phyloP scores from a whole-genome alignment of 37 sponge, comb jelly and placozoan genomes.

The Eunapius fragilis region DNA sequence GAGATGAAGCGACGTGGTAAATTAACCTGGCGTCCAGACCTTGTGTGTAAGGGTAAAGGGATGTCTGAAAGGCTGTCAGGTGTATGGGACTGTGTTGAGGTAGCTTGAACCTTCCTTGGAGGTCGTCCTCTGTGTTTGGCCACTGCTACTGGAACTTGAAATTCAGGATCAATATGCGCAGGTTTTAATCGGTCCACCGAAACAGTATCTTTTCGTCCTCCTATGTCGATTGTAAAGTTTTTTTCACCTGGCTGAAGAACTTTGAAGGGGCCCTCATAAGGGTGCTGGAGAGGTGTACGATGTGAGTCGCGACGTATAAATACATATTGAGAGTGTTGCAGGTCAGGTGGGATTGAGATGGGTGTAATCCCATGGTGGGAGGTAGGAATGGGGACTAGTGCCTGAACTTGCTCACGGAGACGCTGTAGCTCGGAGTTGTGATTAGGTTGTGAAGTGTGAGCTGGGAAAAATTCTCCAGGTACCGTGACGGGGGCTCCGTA shows the following conservation, averaged over 20 bases:
- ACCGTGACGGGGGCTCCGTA: no score
- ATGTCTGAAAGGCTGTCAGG: background rate
- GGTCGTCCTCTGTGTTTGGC: background rate
- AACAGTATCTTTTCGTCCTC: conserved; percentile 12
- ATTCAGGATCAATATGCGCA: background rate
- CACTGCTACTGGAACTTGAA: background rate
- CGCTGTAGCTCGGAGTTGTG: no score
- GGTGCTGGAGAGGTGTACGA: conserved; percentile 31
- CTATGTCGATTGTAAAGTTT: conserved; percentile 17
- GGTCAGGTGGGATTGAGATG: no score
- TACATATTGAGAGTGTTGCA: background rate
- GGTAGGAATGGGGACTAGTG: no score
- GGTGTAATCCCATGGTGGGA: no score
- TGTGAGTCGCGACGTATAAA: conserved; percentile 13
- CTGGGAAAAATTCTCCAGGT: no score
- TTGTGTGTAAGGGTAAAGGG: background rate
- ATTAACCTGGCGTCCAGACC: background rate
- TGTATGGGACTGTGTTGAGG: no score
- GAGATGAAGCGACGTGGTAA: background rate
- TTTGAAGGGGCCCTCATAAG: conserved; percentile 47
- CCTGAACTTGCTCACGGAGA: no score
- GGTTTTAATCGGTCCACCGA: conserved; percentile 46
- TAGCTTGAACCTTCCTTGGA: background rate
- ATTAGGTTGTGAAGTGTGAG: no score
- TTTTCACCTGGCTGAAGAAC: conserved; percentile 20